Evolutionary conservation across 23 tunicate genomes (phyloP).

Genomic region (Trididemnum clinides): DNA sequence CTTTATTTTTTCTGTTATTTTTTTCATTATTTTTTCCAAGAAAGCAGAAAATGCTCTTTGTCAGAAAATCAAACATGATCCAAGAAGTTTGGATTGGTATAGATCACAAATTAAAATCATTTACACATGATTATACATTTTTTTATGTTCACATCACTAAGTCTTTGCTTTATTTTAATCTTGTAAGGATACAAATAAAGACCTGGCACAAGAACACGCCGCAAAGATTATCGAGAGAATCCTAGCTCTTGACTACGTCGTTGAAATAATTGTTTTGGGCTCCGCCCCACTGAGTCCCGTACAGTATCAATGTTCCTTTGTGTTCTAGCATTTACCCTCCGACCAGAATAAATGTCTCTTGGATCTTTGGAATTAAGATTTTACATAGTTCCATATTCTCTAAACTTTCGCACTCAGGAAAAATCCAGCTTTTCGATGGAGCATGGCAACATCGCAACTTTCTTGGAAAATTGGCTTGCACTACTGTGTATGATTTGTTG

Average conservation of each 20-base stretch:
- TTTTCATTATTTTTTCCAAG: too few relatives aligned
- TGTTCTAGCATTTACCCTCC: conserved; percentile 7
- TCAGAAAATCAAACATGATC: not conserved
- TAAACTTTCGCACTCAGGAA: conserved; percentile 14
- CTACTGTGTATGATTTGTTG: conserved; percentile 9
- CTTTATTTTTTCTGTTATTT: too few relatives aligned
- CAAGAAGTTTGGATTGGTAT: not conserved
- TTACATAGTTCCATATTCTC: not conserved
- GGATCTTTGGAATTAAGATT: not conserved
- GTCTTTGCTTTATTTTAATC: not conserved
- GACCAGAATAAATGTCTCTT: conserved; percentile 20
- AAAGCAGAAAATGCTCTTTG: not conserved
- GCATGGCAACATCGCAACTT: conserved; percentile 3
- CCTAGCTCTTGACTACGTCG: conserved; percentile 13
- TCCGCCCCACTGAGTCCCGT: not conserved
- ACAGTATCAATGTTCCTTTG: conserved; percentile 9
- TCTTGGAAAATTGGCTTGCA: conserved; percentile 1
- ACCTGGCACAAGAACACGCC: not conserved
- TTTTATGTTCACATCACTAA: not conserved
- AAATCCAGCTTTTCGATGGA: not conserved
- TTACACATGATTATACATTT: not conserved
- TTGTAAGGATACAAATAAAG: conserved; percentile 18
- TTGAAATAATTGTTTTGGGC: not conserved
- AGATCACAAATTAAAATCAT: not conserved
- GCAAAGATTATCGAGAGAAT: not conserved